These are phyloP conservation scores for Diadema setosum DNA, from an alignment of 35 echinoderm and acorn worm genomes.

Conservation along the genomic window DNA sequence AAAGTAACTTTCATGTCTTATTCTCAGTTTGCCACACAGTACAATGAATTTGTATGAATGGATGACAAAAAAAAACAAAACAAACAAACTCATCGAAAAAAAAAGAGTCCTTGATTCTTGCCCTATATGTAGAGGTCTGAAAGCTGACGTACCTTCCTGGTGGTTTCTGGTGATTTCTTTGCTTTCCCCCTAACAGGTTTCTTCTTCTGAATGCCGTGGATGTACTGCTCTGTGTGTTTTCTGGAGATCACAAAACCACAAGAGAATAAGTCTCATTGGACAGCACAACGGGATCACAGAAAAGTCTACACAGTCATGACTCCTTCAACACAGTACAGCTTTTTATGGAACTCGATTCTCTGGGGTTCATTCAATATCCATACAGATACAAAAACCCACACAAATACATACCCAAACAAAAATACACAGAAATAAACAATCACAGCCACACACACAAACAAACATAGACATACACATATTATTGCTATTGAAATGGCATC, in stretches of 20 bases:
- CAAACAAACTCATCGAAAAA: neutral
- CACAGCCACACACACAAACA: too few species aligned
- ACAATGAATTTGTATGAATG: neutral
- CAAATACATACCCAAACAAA: neutral
- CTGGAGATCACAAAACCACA: neutral
- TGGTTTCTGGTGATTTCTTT: neutral
- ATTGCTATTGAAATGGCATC: too few species aligned
- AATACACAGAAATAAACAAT: neutral
- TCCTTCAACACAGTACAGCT: neutral
- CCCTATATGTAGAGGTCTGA: too few species aligned
- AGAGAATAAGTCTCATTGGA: neutral
- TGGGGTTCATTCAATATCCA: neutral
- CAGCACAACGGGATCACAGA: neutral
- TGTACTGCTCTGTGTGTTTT: slow-evolving; percentile 47
- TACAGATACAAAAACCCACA: neutral
- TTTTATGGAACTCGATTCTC: neutral
- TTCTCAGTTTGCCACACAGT: neutral
- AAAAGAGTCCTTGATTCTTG: neutral
- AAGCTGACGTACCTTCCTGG: neutral
- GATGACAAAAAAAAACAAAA: neutral
- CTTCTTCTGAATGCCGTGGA: slow-evolving; percentile 56
- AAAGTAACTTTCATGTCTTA: neutral
- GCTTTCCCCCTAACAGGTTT: neutral
- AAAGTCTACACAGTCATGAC: neutral
- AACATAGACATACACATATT: too few species aligned